Conservation (phyloP, 2,888 invertebrate genomes). For the Euplagia quadripunctaria region DNA sequence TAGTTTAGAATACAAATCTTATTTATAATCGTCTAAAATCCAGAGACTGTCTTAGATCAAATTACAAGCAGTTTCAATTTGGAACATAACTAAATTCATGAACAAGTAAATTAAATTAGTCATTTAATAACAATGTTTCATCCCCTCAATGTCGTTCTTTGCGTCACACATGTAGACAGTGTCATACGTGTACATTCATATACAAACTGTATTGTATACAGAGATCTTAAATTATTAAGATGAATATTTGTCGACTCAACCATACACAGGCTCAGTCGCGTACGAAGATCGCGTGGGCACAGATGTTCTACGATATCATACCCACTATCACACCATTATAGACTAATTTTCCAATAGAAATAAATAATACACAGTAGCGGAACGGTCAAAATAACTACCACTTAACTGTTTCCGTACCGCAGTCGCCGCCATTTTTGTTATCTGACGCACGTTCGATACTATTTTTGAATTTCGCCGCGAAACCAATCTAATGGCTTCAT, state of each 20-base stretch:
- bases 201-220: slow-evolving; percentile 58
- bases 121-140: slow-evolving; percentile 27
- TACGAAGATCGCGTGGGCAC: slow-evolving; percentile 78
- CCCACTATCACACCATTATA: slow-evolving; percentile 77
- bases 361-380: slow-evolving; percentile 75
- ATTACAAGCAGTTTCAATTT: neutral
- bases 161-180: slow-evolving; percentile 63
- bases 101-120: slow-evolving; percentile 9
- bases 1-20: neutral
- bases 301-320: slow-evolving; percentile 65
- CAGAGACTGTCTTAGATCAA: neutral
- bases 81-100: slow-evolving; percentile 3
- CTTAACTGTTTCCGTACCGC: slow-evolving; percentile 69
- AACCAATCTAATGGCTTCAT: slow-evolving; percentile 67
- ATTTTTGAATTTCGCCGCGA: slow-evolving; percentile 76
- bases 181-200: slow-evolving; percentile 66
- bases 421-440: slow-evolving; percentile 70
- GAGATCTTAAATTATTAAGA: slow-evolving; percentile 81
- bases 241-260: slow-evolving; percentile 80
- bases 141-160: slow-evolving; percentile 61
- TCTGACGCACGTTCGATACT: slow-evolving; percentile 65
- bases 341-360: slow-evolving; percentile 85
- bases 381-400: slow-evolving; percentile 79
- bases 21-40: neutral
- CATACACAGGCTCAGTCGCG: slow-evolving; percentile 74